A percentile compares a stretch with the other conserved stretches of the same genome.
These are phyloP conservation scores for Epsilonema sp. DNA, from an alignment of 2,888 invertebrate species.

Conservation along the genomic window DNA sequence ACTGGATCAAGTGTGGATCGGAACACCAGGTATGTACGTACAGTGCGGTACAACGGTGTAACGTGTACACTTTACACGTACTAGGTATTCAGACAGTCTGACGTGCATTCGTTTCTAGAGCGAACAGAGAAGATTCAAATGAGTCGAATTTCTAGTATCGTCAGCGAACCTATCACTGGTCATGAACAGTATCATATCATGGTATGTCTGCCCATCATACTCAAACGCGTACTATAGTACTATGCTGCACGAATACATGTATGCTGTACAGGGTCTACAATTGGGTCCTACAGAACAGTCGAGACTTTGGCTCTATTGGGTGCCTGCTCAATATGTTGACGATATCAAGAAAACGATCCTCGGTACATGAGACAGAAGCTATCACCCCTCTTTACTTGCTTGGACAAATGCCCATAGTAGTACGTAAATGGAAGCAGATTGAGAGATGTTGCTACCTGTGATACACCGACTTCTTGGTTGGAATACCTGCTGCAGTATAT, in stretches of 20 bases:
- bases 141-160: slow-evolving; percentile 62
- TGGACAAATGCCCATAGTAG: no score
- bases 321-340: slow-evolving; percentile 61
- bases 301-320: slow-evolving; percentile 81
- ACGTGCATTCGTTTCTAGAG: slow-evolving; percentile 35
- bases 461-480: no score
- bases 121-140: slow-evolving; percentile 73
- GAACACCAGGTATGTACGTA: slow-evolving; percentile 55
- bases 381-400: no score
- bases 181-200: slow-evolving; percentile 74
- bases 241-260: no score
- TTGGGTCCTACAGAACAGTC: slow-evolving; percentile 75
- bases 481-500: no score
- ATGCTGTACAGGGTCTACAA: slow-evolving; percentile 75
- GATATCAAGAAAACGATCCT: slow-evolving; percentile 74
- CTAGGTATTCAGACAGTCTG: not conserved
- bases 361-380: slow-evolving; percentile 32
- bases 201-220: no score
- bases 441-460: no score
- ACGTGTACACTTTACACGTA: not conserved
- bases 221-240: no score
- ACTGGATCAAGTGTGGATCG: slow-evolving; percentile 69
- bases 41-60: no score
- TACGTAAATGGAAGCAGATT: no score
- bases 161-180: slow-evolving; percentile 60